Evolutionary conservation across 2,888 invertebrate species (phyloP), one percentile per base, ranked within the genome.

Genomic region (Heteromurus nitidus): DNA sequence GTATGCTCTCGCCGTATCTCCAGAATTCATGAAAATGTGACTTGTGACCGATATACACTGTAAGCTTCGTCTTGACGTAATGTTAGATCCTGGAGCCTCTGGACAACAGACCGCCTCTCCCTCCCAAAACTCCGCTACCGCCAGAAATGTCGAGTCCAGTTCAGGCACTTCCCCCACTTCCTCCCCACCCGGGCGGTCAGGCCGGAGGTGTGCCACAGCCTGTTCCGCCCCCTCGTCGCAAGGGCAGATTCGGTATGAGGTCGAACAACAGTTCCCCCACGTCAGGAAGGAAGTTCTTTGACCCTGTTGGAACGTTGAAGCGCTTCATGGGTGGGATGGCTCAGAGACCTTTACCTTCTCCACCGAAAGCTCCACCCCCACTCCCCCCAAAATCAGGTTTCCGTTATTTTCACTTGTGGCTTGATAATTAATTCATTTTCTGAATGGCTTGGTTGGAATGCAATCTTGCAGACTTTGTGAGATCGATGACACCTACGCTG

Each of bases 331-430:
- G 84, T 28, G 85, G 82, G 31, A 84, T 91, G 88, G 90, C 89
- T 53, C 90, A 89, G 83, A 89, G 92, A 62, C 92, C 92, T 7
- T 88, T 92, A 81, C 92, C 92, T 18, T 91, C 92, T 13, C 90
- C 92, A 42, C 92, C 92, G 16, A 83, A 86, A 75, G 80, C 83
- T n/a, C 82, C 84, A 3, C 84, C 83, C 30, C 82, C 82, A 47
- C 64, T 84, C 24, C 86, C 86, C 22, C 85, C 87, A 9, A 82
- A 85, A 50, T 65, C 82, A n/a, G 73, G 55, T 55, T 26, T 55
- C 3, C 26, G 11, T 26, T 20, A 47, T 36, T 36, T 36, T 5
- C 20, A 50, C 22, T 3, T 20, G 5, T 50, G 9, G 5, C 22
- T 3, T 9, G 36, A 9, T 20, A 1, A 18, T 18, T 50, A 50